phyloP scores from a whole-genome alignment of 2,797 vertebrate genomes.

The Oophaga sylvatica region DNA sequence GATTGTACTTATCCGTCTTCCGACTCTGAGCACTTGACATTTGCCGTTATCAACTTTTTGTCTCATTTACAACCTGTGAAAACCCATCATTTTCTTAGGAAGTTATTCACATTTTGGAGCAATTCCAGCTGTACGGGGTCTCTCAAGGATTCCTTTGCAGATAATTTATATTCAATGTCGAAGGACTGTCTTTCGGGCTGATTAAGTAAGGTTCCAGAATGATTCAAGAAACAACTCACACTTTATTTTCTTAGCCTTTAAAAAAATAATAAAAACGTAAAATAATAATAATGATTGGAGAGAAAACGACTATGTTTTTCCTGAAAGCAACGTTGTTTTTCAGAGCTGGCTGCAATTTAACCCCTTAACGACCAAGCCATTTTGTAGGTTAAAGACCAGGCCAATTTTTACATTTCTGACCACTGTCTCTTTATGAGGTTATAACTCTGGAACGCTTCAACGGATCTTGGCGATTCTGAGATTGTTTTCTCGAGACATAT shows the following conservation, averaged over 20 bases:
- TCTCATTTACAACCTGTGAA: constrained; percentile 9
- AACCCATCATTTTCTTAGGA: background rate
- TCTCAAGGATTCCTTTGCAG: background rate
- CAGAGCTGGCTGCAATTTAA: background rate
- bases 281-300: constrained; percentile 29
- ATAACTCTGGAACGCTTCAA: no score
- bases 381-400: no score
- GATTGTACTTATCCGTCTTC: background rate
- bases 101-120: background rate
- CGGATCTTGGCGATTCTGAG: no score
- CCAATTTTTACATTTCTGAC: no score
- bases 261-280: background rate
- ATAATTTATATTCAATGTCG: background rate
- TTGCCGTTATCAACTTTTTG: background rate
- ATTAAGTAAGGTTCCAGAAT: constrained; percentile 21
- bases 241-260: constrained; percentile 33
- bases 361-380: no score
- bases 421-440: no score
- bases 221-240: constrained; percentile 13
- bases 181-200: constrained; percentile 31
- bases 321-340: background rate
- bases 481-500: no score
- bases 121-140: background rate
- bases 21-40: background rate
- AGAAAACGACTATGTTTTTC: constrained; percentile 15